A percentile compares a stretch with the other conserved stretches of the same genome.
These are phyloP conservation scores for Drosophila macrospina DNA, from an alignment of 2,888 invertebrate species.

Conservation along the genomic window DNA sequence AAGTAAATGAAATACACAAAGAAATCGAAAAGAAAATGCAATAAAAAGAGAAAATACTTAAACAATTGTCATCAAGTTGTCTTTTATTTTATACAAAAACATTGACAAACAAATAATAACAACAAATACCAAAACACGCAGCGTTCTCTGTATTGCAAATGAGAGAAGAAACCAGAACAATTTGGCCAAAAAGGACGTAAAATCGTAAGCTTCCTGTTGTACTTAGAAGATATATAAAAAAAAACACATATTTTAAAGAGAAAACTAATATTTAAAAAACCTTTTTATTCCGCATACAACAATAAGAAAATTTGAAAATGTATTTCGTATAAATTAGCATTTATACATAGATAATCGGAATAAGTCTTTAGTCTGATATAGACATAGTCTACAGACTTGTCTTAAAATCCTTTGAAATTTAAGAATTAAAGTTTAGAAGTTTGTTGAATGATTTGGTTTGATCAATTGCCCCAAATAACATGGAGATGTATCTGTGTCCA, in stretches of 20 bases:
- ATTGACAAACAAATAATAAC: slow-evolving; percentile 38
- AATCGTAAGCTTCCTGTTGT: slow-evolving; percentile 16
- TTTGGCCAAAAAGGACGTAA: slow-evolving; percentile 41
- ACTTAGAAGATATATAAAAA: neutral
- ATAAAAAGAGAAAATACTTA: slow-evolving; percentile 77
- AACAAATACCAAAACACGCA: slow-evolving; percentile 29
- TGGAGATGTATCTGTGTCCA: slow-evolving; percentile 50
- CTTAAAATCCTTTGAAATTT: neutral
- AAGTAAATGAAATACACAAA: slow-evolving; percentile 52
- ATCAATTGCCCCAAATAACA: slow-evolving; percentile 31
- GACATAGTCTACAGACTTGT: neutral
- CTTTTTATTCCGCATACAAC: neutral
- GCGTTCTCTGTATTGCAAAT: slow-evolving; percentile 38
- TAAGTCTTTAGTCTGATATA: neutral
- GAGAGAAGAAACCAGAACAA: slow-evolving; percentile 11
- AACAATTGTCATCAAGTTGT: slow-evolving; percentile 80
- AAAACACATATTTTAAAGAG: neutral
- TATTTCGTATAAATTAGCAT: slow-evolving; percentile 12
- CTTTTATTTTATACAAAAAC: slow-evolving; percentile 79
- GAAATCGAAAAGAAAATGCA: slow-evolving; percentile 64
- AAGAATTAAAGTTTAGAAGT: neutral
- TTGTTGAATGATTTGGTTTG: slow-evolving; percentile 22
- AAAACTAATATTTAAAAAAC: neutral
- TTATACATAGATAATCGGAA: slow-evolving; percentile 2
- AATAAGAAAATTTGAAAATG: no score